Conservation (phyloP, 2,888 invertebrate genomes). For the Danaus chrysippus region DNA sequence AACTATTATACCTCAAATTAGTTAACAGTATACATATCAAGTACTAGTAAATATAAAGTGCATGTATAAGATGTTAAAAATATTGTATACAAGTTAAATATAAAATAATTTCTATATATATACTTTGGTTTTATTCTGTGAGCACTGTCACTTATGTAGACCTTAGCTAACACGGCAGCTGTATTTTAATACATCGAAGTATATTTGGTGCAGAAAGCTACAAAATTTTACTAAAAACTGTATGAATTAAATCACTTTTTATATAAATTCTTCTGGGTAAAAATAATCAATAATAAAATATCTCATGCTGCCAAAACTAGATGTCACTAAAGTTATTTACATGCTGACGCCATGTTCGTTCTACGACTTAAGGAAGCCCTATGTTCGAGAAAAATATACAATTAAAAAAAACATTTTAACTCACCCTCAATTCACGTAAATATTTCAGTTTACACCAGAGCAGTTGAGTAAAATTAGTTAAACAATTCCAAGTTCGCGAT, state of each 20-base stretch:
- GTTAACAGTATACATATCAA: neutral
- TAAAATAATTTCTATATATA: neutral
- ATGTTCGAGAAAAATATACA: conserved; percentile 43
- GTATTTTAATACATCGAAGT: conserved; percentile 29
- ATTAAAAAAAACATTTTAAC: conserved; percentile 46
- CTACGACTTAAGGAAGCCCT: conserved; percentile 64
- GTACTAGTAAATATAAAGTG: neutral
- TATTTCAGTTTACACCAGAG: conserved; percentile 82
- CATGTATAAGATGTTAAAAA: neutral
- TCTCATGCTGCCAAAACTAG: conserved; percentile 41
- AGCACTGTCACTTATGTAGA: conserved; percentile 22
- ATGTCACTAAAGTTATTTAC: conserved; percentile 71
- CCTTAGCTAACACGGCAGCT: conserved; percentile 33
- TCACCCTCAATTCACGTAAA: conserved; percentile 74
- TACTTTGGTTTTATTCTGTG: neutral
- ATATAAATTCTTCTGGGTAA: neutral
- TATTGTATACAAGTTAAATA: neutral
- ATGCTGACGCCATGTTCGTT: conserved; percentile 77
- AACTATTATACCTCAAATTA: neutral
- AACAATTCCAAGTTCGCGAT: conserved; percentile 83
- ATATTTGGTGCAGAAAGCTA: conserved; percentile 19
- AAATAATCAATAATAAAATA: conserved; percentile 24
- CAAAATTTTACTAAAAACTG: conserved; percentile 1
- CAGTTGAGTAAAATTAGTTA: conserved; percentile 79
- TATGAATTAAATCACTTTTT: neutral